Evolutionary conservation across 2,113 vertebrate genomes (phyloP), one percentile per base, ranked within the genome.

Genomic region (Eulacestoma nigropectus): DNA sequence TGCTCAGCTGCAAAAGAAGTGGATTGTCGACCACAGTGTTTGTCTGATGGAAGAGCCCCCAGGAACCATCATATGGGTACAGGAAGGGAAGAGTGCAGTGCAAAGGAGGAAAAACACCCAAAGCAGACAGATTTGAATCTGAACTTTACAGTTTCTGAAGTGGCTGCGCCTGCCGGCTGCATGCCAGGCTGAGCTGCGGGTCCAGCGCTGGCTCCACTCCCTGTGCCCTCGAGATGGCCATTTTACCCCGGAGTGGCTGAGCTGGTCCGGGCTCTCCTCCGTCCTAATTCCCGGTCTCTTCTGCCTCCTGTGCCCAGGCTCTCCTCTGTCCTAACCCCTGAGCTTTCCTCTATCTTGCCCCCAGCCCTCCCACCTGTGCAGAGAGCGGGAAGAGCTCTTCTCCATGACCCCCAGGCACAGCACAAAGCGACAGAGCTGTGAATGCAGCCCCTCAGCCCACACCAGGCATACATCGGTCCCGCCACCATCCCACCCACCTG

Each of bases 1-100:
- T 16, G 26, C 44, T 49, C 20, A 47, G 35, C 35, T 57, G 26
- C 52, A 32, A 35, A 50, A 53, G 53, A 59, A 44, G 26, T 32
- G 26, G 52, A 68, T n/a, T 22, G 44, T 37, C 1, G 0, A 14
- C 21, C 19, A 13, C 13, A 8, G 6, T 4, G 12, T 16, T 1
- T 25, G 17, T 2, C 23, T 53, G 62, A 33, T 3, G 9, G 5
- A 62, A 29, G 16, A 69, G 27, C 11, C 9, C 18, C 1, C 8
- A 42, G 52, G 30, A 44, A 5, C 12, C 4, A 8, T 0, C 1
- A 13, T 5, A 16, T 0, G 1, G 10, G 1, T 3, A 32, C 8
- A 57, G 52, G 42, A 50, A 42, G 33, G 37, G 56, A 30, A 52
- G 62, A 42, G 32, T 1, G 1, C 55, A 35, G 56, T 44, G n/a